Evolutionary conservation across 2,113 vertebrate genomes (phyloP).

Genomic region (Colistium nudipinnis): DNA sequence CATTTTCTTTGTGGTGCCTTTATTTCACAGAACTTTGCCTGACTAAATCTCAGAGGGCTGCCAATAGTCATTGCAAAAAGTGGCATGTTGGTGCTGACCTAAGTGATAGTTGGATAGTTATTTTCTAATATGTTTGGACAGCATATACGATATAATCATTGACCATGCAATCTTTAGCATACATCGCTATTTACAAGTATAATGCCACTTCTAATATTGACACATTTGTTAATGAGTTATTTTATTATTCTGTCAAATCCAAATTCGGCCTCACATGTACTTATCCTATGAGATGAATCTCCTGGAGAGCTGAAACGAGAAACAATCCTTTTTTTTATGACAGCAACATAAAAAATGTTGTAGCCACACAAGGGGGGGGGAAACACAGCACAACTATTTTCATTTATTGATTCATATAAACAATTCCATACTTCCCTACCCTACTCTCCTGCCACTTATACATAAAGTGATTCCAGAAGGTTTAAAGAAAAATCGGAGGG

Average conservation of each 20-base stretch:
- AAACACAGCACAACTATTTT: not conserved
- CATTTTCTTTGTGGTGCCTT: constrained; percentile 53
- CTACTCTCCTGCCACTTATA: too few species aligned
- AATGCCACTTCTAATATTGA: too few species aligned
- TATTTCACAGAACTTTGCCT: constrained; percentile 53
- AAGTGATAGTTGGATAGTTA: not conserved
- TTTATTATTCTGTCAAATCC: not conserved
- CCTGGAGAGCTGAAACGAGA: not conserved
- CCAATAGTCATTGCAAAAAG: constrained; percentile 34
- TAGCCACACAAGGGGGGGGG: too few species aligned
- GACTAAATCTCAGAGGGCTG: constrained; percentile 36
- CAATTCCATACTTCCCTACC: too few species aligned
- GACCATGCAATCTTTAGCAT: too few species aligned
- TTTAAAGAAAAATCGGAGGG: constrained; percentile 4
- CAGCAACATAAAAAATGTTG: too few species aligned
- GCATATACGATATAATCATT: too few species aligned
- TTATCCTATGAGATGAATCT: constrained; percentile 2
- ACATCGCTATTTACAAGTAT: too few species aligned
- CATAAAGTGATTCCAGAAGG: constrained; percentile 17
- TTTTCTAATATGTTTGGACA: not conserved
- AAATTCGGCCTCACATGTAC: not conserved
- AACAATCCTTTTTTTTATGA: too few species aligned
- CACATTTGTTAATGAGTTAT: too few species aligned
- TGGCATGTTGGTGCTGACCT: constrained; percentile 5
- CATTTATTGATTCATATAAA: not conserved